A percentile compares a stretch with the other conserved stretches of the same genome.
These are phyloP conservation scores for Sebastes hubbsi DNA, from an alignment of 2,797 vertebrate species.

Conservation along the genomic window DNA sequence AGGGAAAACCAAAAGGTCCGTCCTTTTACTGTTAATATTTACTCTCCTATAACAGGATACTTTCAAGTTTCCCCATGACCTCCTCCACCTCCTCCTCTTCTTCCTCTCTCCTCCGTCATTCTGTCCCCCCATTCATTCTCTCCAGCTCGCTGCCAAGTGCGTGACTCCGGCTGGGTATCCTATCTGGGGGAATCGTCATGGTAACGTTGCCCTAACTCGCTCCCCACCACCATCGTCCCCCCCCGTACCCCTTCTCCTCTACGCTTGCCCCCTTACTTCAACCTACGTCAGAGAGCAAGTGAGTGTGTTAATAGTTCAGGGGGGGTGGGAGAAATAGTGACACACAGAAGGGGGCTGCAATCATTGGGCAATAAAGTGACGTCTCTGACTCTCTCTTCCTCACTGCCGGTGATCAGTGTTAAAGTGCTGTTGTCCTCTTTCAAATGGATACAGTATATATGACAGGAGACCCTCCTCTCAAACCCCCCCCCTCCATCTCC, in stretches of 20 bases:
- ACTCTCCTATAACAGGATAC: slow-evolving; percentile 71
- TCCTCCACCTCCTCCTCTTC: slow-evolving; percentile 35
- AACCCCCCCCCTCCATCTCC: neutral
- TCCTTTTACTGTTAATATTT: slow-evolving; percentile 79
- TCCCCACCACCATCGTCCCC: slow-evolving; percentile 11
- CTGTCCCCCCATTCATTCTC: slow-evolving; percentile 42
- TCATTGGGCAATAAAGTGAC: slow-evolving; percentile 82
- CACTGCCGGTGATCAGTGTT: slow-evolving; percentile 53
- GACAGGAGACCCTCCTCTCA: slow-evolving; percentile 17
- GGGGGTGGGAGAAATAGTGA: slow-evolving; percentile 68
- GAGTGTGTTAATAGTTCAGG: slow-evolving; percentile 75
- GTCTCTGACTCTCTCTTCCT: slow-evolving; percentile 73
- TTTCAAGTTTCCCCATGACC: slow-evolving; percentile 70
- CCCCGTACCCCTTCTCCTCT: slow-evolving; percentile 6
- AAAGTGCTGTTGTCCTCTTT: slow-evolving; percentile 33
- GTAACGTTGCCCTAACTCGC: slow-evolving; percentile 55
- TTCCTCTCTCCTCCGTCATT: slow-evolving; percentile 51
- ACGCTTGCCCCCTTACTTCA: slow-evolving; percentile 36
- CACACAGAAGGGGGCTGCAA: slow-evolving; percentile 70
- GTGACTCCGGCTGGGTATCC: slow-evolving; percentile 42
- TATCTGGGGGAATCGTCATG: slow-evolving; percentile 56
- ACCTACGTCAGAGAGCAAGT: slow-evolving; percentile 82
- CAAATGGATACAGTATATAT: slow-evolving; percentile 32
- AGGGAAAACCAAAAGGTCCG: slow-evolving; percentile 62
- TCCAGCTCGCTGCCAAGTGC: slow-evolving; percentile 27